Conservation (phyloP, 2,113 vertebrate genomes). For the Alexandromys fortis region DNA sequence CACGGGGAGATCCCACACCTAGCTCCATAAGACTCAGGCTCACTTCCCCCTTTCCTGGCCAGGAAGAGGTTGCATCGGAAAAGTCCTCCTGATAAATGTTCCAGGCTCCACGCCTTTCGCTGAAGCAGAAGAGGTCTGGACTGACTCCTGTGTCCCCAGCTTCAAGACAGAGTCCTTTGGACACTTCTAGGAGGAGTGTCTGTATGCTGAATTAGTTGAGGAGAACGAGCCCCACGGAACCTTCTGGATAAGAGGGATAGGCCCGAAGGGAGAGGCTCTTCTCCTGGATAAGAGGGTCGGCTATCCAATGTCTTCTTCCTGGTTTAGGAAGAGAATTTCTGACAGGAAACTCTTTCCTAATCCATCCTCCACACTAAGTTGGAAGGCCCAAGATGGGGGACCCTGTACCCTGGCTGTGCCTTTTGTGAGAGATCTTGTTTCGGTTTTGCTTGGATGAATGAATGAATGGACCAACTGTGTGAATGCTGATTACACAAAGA, state of each 20-base stretch:
- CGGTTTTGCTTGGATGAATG: neutral
- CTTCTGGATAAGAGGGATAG: neutral
- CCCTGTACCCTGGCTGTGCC: neutral
- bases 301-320: neutral
- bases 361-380: neutral
- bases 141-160: neutral
- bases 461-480: neutral
- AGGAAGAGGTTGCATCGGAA: neutral
- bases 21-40: neutral
- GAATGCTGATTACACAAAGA: neutral
- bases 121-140: neutral
- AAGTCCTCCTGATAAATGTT: fast-evolving
- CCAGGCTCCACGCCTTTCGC: neutral
- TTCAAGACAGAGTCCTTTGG: neutral
- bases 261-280: neutral
- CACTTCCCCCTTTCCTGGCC: neutral
- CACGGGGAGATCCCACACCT: neutral
- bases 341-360: neutral
- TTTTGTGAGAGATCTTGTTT: neutral
- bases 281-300: neutral
- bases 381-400: neutral
- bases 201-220: neutral
- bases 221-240: neutral
- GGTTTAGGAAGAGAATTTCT: neutral
- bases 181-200: neutral